Percentiles rank a stretch among this genome's conserved stretches.
phyloP scores from a whole-genome alignment of 2,888 invertebrate genomes.

The Himalopsyche tibetana region DNA sequence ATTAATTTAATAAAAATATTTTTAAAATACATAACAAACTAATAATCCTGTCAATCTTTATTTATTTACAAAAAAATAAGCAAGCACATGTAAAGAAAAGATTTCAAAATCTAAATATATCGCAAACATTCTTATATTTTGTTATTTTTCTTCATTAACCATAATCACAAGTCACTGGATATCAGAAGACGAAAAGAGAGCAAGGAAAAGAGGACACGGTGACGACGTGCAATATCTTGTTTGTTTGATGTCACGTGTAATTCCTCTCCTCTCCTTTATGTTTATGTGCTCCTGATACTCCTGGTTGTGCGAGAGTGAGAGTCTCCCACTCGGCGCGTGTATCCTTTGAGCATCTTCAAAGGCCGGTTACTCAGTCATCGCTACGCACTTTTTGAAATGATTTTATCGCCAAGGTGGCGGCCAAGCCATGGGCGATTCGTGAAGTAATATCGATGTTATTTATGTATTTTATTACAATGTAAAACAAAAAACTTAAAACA shows the following conservation, averaged over 20 bases:
- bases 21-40: too few relatives aligned
- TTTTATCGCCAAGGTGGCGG: slow-evolving; percentile 62
- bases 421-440: slow-evolving; percentile 20
- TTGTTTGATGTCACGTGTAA: slow-evolving; percentile 66
- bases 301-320: slow-evolving; percentile 21
- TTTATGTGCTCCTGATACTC: slow-evolving; percentile 7
- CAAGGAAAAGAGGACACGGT: slow-evolving; percentile 50
- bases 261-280: slow-evolving; percentile 49
- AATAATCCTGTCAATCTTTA: too few relatives aligned
- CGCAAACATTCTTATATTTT: too few relatives aligned
- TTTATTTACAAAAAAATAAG: too few relatives aligned
- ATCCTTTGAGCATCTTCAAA: slow-evolving; percentile 60
- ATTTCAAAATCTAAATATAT: too few relatives aligned
- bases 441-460: neutral
- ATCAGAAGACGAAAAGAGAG: slow-evolving; percentile 33
- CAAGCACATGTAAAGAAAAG: too few relatives aligned
- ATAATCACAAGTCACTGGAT: slow-evolving; percentile 15
- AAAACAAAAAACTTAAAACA: too few relatives aligned
- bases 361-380: slow-evolving; percentile 62
- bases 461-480: too few relatives aligned
- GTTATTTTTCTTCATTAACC: neutral
- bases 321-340: slow-evolving; percentile 39
- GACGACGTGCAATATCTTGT: slow-evolving; percentile 64
- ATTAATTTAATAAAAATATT: too few relatives aligned
- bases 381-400: slow-evolving; percentile 64